Evolutionary conservation across 2,113 vertebrate species (phyloP), one percentile per base, ranked within the genome.

Genomic region (Eleginops maclovinus): DNA sequence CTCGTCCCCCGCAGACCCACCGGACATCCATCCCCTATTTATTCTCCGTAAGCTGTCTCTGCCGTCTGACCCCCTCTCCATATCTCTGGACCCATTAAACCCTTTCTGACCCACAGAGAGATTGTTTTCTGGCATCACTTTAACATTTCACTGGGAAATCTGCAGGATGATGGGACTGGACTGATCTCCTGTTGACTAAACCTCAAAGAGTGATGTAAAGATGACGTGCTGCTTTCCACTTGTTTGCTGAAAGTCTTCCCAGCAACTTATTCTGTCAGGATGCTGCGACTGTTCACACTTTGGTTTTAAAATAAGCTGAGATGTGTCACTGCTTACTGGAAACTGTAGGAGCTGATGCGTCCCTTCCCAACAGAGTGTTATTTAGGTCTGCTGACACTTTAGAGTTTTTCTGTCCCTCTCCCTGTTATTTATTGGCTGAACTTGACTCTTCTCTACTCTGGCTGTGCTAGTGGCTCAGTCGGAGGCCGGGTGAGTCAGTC

Each of bases 401-500:
- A 6, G 10, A 17, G 50, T 75, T 72, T 55, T 55, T 36, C 31
- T 55, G 43, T 17, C 22, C 7, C 40, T 79, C 54, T 61, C 40
- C 72, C 50, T 88, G 83, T 77, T 72, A 74, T 51, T 54, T 75
- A 56, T 31, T 24, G 67, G 73, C n/a, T n/a, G n/a, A n/a, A n/a
- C n/a, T 66, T 8, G 31, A 5, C 83, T 83, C 82, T 86, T 90
- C 65, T 78, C n/a, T 21, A 1, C 31, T 31, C 31, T 31, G 14
- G 40, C 69, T 63, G 47, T 50, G 47, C 73, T 50, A 47, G 14
- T 69, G 53, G 56, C 43, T 86, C 83, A 83, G 76, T 82, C 75
- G 68, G 77, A 83, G 58, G 24, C 67, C 17, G 19, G 61, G 90
- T 94, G 93, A 95, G 86, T 93, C 93, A 93, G 83, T 77, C 81